Base-by-base conservation (phyloP, 2,888 invertebrate species). In the Aporophyla nigra region DNA sequence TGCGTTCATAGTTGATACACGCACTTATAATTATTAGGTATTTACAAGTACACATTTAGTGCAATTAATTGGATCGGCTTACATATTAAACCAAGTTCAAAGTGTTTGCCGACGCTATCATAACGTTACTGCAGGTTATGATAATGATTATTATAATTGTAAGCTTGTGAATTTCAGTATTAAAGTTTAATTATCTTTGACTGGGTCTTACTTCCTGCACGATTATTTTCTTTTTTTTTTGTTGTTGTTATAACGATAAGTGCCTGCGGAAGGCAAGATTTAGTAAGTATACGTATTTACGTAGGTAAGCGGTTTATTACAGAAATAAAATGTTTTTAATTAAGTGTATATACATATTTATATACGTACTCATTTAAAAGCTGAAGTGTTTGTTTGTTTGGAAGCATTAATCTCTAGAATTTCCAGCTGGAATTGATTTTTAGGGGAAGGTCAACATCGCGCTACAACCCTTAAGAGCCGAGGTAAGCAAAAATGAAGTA, bases 161-260 rank as follows among this genome's bases (percentile, higher is more conserved):
- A 73, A 59, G 72, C 63, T 79, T 84, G 70, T 40, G 78, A 84
- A 83, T 76, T 74, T 78, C 46, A 76, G 71, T 59, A 67, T 68
- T 74, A 12, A 74, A 67, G 40, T 73, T 84, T 78, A 74, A 84
- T 84, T 83, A 76, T 54, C 5, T 69, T 68, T 68, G 56, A 65
- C 27, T 62, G 58, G 61, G 53, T 69, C 40, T 58, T 68, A 76
- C 65, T 84, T 84, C 84, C 84, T 83, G 33, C 19, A 71, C 19
- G 54, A 56, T 71, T 61, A 76, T 69, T 80, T 80, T 71, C 62
- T 56, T 74, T 40, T 63, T 72, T 61, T 66, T 59, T 66, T 78
- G 65, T 49, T 59, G 33, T 33, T 69, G 27, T 54, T n/a, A 16
- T 59, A 24, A n/a, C 5, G 21, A 53, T 46, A 16, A 51, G n/a